phyloP scores from a whole-genome alignment of 1,140 invertebrate genomes.

The Atta texana region DNA sequence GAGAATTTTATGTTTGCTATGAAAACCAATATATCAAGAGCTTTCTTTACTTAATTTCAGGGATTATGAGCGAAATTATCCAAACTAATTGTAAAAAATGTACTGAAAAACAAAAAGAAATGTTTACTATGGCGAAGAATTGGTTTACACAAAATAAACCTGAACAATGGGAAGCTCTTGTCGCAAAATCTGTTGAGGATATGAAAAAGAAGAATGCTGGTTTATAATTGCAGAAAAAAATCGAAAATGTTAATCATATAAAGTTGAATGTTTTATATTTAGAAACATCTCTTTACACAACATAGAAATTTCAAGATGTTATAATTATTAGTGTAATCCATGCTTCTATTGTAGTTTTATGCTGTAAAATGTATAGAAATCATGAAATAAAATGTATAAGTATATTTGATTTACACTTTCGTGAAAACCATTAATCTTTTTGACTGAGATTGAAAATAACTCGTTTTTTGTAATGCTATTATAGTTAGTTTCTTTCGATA shows the following conservation, averaged over 20 bases:
- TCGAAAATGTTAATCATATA: not conserved
- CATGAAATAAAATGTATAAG: not conserved
- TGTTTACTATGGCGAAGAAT: not conserved
- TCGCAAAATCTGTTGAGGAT: conserved; percentile 47
- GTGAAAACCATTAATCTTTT: not conserved
- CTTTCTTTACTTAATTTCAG: conserved; percentile 48
- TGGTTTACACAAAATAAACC: conserved; percentile 66
- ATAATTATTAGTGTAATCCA: not conserved
- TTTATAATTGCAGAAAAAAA: not conserved
- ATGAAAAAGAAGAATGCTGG: not conserved
- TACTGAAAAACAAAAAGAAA: conserved; percentile 62
- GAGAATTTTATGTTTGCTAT: not conserved
- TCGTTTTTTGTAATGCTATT: too few relatives aligned
- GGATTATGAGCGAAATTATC: conserved; percentile 51
- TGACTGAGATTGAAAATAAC: too few relatives aligned
- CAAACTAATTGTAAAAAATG: conserved; percentile 70
- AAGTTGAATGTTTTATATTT: conserved; percentile 3
- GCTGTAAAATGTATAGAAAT: not conserved
- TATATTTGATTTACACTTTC: not conserved
- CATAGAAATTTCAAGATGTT: not conserved
- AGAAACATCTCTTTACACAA: not conserved
- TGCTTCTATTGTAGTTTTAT: not conserved
- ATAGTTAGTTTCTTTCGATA: too few relatives aligned
- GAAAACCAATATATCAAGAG: not conserved
- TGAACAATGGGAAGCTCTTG: conserved; percentile 51